A percentile compares a stretch with the other conserved stretches of the same genome.
Evolutionary conservation across 2,113 vertebrate species (phyloP).

Genomic region (Corvus cornix): DNA sequence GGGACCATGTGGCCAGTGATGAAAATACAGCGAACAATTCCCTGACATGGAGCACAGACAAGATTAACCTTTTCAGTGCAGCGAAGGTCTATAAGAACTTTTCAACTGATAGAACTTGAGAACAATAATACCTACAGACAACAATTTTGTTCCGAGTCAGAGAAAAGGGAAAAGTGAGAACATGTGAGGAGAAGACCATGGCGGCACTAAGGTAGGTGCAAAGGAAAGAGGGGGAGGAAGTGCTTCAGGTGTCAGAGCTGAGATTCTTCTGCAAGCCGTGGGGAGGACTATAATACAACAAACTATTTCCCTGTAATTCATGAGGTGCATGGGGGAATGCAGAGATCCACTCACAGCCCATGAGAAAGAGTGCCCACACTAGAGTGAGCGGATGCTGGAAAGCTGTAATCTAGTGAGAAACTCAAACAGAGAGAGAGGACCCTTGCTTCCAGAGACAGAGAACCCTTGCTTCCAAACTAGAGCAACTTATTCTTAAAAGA

Average conservation of each 20-base stretch:
- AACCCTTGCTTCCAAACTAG: not conserved
- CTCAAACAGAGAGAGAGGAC: too few relatives aligned
- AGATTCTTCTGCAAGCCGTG: not conserved
- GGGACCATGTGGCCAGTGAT: too few relatives aligned
- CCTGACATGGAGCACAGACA: not conserved
- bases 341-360: not conserved
- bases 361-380: not conserved
- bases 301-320: not conserved
- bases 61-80: not conserved
- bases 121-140: not conserved
- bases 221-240: not conserved
- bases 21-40: not conserved
- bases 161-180: not conserved
- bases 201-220: not conserved
- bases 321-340: not conserved
- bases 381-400: not conserved
- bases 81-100: not conserved
- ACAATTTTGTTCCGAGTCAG: not conserved
- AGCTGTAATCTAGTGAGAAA: not conserved
- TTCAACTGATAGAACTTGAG: not conserved
- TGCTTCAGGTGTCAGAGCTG: not conserved
- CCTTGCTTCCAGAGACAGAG: too few relatives aligned
- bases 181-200: not conserved
- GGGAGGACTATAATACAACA: not conserved
- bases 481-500: not conserved